Percentiles rank a stretch among this genome's conserved stretches.
phyloP scores from a whole-genome alignment of 1,140 invertebrate genomes.

The Neuroterus valhalla region DNA sequence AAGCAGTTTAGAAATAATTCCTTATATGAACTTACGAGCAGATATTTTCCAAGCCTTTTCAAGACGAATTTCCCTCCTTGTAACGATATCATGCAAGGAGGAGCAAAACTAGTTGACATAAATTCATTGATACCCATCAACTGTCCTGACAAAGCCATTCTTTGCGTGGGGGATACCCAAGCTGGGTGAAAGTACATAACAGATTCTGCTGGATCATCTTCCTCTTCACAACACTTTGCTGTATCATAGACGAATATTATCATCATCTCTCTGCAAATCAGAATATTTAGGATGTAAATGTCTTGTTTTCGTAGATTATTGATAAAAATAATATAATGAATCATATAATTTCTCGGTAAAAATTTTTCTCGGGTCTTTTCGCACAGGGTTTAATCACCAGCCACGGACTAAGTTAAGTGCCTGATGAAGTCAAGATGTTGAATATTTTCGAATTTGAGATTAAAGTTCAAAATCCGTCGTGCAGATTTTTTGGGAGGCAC shows the following conservation, averaged over 20 bases:
- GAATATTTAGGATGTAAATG: neutral
- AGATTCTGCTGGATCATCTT: constrained; percentile 89
- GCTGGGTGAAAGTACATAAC: constrained; percentile 92
- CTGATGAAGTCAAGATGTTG: too few species aligned
- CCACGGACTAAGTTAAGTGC: too few species aligned
- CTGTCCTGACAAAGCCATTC: constrained; percentile 86
- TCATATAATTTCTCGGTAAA: too few species aligned
- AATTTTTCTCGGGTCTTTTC: too few species aligned
- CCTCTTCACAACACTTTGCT: constrained; percentile 83
- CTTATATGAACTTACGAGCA: constrained; percentile 79
- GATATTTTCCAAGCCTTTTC: constrained; percentile 84
- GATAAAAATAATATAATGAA: too few species aligned
- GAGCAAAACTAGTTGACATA: constrained; percentile 82
- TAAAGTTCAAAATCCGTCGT: too few species aligned
- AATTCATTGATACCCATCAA: constrained; percentile 88
- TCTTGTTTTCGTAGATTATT: too few species aligned
- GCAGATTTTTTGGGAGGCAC: too few species aligned
- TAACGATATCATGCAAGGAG: constrained; percentile 83
- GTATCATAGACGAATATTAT: constrained; percentile 92
- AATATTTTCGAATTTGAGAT: too few species aligned
- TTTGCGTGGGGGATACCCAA: constrained; percentile 88
- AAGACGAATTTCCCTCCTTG: constrained; percentile 91
- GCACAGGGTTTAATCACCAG: too few species aligned
- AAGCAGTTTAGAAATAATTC: constrained; percentile 34
- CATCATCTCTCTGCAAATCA: constrained; percentile 85